Evolutionary conservation across 1,140 invertebrate species (phyloP).

Genomic region (Drosophila nikananu): DNA sequence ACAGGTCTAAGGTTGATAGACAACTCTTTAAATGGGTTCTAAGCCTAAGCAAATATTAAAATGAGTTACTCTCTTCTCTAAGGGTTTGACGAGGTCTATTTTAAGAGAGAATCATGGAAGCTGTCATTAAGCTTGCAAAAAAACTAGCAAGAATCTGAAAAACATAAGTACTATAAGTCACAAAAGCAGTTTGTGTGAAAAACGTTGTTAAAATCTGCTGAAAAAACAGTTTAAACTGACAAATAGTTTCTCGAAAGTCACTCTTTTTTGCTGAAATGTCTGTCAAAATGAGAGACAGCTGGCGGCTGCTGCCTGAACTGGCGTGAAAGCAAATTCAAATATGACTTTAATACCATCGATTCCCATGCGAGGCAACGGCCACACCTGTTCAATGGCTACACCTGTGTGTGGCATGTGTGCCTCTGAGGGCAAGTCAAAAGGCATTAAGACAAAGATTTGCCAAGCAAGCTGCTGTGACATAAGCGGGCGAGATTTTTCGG

Average conservation of each 20-base stretch:
- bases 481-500: constrained; percentile 11
- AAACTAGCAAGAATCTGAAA: neutral
- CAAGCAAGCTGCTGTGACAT: constrained; percentile 19
- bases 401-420: constrained; percentile 1
- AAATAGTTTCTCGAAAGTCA: constrained; percentile 1
- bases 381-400: constrained; percentile 12
- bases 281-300: constrained; percentile 9
- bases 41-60: neutral
- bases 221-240: neutral
- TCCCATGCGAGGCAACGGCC: constrained; percentile 10
- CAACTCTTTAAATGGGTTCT: neutral
- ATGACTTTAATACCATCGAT: constrained; percentile 35
- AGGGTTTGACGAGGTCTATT: neutral
- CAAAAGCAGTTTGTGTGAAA: neutral
- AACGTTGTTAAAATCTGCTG: neutral
- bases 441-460: constrained; percentile 24
- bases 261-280: neutral
- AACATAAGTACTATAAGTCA: neutral
- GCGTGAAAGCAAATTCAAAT: constrained; percentile 36
- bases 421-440: constrained; percentile 34
- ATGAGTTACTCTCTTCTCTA: neutral
- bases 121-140: neutral
- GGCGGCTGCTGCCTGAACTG: neutral
- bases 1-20: neutral
- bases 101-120: neutral